Base-by-base conservation (phyloP, 2,797 vertebrate genomes). In the Huso huso region DNA sequence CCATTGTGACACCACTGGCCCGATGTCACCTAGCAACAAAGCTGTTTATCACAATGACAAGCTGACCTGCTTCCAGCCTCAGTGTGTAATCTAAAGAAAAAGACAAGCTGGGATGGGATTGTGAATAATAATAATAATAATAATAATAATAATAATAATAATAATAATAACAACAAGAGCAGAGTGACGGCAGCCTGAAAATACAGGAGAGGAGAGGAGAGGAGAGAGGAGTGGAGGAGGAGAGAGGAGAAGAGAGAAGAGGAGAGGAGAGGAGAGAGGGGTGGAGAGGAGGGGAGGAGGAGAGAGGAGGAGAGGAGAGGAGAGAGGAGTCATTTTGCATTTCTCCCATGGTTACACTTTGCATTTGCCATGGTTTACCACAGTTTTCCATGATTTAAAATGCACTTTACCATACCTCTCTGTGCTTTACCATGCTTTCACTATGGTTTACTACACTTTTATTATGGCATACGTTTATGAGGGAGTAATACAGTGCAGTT, bases 391-490 rank as follows among this genome's bases (percentile, higher is more conserved):
- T 37, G 23, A 18, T 23, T 23, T 23, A 1, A 23, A 23, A 23
- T 23, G 23, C 23, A 37, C 2, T 37, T 37, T 37, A 37, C 23
- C 23, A 37, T 37, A 4, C 23, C 23, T 37, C 23, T 37, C 23
- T 37, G 23, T 37, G 23, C 23, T 37, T 37, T 37, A 37, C 23
- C 23, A 4, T 37, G 23, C 23, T 37, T 37, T 37, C 23, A 37
- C 23, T 37, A 37, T 37, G 23, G 23, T 37, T 37, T 37, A 37
- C 23, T 37, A 37, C 23, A 59, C 51, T 73, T 66, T 74, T 77
- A 61, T 67, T 77, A 78, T 85, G 84, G 86, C 75, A 86, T 82
- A 86, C 72, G 57, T 57, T 37, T 37, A 37, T 37, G 23, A 37
- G 23, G 23, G 23, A 37, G 4, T 37, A 37, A 37, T 37, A 5